Evolutionary conservation across 2,113 vertebrate species (phyloP), one percentile per base, ranked within the genome.

Genomic region (Dascyllus trimaculatus): DNA sequence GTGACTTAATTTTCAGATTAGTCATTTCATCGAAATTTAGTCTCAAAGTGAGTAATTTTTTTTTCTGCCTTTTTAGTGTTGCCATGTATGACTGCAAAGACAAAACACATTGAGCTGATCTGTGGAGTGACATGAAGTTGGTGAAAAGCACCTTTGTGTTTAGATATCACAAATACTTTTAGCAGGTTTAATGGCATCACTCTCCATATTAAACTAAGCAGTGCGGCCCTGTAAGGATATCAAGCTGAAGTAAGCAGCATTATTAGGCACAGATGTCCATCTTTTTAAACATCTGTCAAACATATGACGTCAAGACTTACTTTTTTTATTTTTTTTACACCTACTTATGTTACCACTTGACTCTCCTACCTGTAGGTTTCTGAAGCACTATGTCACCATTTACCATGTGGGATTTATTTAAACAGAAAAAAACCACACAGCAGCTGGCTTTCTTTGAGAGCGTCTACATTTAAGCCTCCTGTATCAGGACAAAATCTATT

Each of bases 201-300:
- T 13, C 22, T 22, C 40, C 14, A 26, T 24, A 8, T 48, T 43
- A 13, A 32, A 48, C 4, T 35, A 13, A 56, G 4, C n/a, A 11
- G 5, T 22, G 1, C 45, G 45, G 8, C 43, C 65, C 15, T 49
- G 0, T 22, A 45, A 77, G 40, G 46, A 6, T 17, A 10, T 35
- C 26, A 48, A 3, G 24, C 35, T 67, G 19, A 58, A 65, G 75
- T 25, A 59, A 71, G 29, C 4, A 17, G 43, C 3, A 1, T 72
- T 63, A 77, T 86, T 75, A 57, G 75, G 65, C 51, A 69, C 81
- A 88, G 71, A 86, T 89, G 88, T 80, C 3, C 10, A 48, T 74
- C 24, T 71, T 52, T 26, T 25, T 14, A 32, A 15, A 61, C 87
- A 91, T 85, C 71, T 91, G 90, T 77, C 17, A 26, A 66, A 35